Evolutionary conservation across 2,113 vertebrate species (phyloP).

Genomic region (Pomatostomus ruficeps): DNA sequence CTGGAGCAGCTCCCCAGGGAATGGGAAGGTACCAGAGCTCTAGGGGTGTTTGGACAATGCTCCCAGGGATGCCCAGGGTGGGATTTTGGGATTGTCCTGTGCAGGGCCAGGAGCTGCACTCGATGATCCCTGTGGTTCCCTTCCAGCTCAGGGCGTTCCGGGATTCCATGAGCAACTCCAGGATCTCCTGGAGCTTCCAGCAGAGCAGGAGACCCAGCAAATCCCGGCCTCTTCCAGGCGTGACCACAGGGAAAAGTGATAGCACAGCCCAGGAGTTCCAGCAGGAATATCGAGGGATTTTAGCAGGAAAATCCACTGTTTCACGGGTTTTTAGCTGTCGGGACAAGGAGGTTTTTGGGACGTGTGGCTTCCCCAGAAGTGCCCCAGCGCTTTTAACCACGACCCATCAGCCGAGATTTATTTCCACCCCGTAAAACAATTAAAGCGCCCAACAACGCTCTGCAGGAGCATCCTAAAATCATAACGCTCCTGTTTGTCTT

Average conservation of each 20-base stretch:
- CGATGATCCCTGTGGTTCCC: background rate
- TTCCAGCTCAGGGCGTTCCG: background rate
- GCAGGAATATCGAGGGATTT: background rate
- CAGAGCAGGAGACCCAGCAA: background rate
- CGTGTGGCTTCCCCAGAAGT: background rate
- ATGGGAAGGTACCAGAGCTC: background rate
- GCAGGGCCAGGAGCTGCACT: background rate
- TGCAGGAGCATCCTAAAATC: constrained; percentile 43
- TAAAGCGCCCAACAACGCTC: constrained; percentile 14
- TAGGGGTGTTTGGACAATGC: background rate
- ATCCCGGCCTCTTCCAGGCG: rapidly evolving
- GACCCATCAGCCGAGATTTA: background rate
- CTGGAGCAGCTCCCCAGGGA: background rate
- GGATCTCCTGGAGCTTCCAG: background rate
- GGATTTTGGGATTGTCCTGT: background rate
- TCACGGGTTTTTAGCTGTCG: background rate
- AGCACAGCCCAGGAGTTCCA: background rate
- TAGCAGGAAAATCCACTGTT: background rate
- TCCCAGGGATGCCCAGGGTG: background rate
- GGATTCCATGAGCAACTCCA: background rate
- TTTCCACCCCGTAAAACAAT: constrained; percentile 20
- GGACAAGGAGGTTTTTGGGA: background rate
- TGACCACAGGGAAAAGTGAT: background rate
- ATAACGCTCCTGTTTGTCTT: constrained; percentile 54
- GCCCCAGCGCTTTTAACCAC: background rate